These are phyloP conservation scores for Rhagologus leucostigma DNA, from an alignment of 2,113 vertebrate species.

Conservation along the genomic window DNA sequence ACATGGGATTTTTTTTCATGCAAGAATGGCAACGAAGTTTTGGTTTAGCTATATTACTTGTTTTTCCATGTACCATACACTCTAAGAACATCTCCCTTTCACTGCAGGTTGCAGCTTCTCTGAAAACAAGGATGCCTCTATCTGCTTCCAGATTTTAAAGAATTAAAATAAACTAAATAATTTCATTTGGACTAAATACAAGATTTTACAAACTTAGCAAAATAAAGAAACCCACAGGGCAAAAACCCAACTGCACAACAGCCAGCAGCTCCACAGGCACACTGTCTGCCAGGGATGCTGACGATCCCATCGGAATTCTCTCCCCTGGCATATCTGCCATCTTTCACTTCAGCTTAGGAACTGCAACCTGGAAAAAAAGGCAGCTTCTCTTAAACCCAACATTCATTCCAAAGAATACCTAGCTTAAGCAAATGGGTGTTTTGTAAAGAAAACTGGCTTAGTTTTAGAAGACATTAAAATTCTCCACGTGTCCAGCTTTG, in stretches of 20 bases:
- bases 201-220: neutral
- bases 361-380: neutral
- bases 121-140: neutral
- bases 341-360: neutral
- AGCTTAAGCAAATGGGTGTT: neutral
- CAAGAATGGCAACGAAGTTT: neutral
- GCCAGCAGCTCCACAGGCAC: neutral
- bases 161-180: neutral
- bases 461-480: neutral
- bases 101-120: neutral
- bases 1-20: neutral
- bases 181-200: neutral
- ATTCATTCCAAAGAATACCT: neutral
- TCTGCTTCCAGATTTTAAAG: neutral
- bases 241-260: neutral
- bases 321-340: neutral
- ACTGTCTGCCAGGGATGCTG: neutral
- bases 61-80: neutral
- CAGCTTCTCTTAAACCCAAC: neutral
- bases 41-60: neutral
- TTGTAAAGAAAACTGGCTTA: neutral
- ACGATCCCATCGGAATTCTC: neutral
- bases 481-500: neutral
- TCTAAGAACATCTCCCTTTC: neutral
- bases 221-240: neutral